Conservation (phyloP, 2,113 vertebrate species). For the Phaetusa simplex region DNA sequence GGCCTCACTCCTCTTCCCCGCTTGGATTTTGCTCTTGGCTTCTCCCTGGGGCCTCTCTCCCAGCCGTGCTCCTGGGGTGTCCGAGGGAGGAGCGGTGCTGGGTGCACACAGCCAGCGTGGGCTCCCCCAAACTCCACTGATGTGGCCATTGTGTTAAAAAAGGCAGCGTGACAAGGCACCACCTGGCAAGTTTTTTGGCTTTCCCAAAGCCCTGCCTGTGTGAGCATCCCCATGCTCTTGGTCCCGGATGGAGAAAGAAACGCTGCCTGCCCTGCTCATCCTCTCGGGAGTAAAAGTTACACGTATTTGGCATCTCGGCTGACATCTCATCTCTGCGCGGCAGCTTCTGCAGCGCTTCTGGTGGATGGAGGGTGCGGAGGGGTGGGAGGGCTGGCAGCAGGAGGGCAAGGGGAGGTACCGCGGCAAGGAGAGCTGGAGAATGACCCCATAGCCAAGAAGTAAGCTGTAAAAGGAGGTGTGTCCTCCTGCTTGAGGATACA, state of each 20-base stretch:
- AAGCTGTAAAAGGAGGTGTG: background rate
- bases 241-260: background rate
- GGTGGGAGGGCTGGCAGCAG: background rate
- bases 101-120: background rate
- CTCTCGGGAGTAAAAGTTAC: background rate
- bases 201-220: background rate
- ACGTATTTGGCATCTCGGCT: background rate
- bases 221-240: background rate
- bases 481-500: background rate
- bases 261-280: background rate
- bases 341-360: background rate
- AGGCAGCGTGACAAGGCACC: background rate
- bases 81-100: background rate
- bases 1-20: rapidly evolving
- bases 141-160: background rate
- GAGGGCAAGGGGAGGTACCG: background rate
- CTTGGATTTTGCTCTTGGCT: background rate
- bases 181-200: background rate
- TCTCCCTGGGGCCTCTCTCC: background rate
- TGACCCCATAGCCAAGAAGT: background rate
- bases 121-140: background rate
- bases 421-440: rapidly evolving
- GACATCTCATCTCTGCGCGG: background rate
- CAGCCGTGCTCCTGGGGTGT: rapidly evolving
- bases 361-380: background rate